Base-by-base conservation (phyloP, 2,888 invertebrate genomes). In the Linnaemya vulpina region DNA sequence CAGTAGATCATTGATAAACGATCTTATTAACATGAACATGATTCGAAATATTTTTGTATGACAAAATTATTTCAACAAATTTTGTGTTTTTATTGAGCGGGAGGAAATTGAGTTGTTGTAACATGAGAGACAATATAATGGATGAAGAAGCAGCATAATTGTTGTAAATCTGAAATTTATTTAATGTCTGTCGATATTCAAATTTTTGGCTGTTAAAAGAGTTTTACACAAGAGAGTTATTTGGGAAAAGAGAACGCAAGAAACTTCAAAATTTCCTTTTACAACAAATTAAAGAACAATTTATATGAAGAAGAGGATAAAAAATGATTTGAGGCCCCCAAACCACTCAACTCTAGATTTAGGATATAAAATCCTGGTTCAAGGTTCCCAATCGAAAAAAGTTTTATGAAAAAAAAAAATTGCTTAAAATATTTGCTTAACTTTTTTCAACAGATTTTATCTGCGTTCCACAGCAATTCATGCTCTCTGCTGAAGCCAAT, bases 1-100 rank as follows among this genome's bases (percentile, higher is more conserved):
- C 15, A 25, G 30, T 60, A 40, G 53, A 70, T 78, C 70, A 78
- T 53, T 78, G 78, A 78, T 78, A 78, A 78, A 40, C 70, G 68
- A 78, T 78, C 51, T 70, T 35, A 70, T 70, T 70, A 70, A 70
- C 51, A 78, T 53, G 70, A 62, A 43, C 51, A 53, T 62, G 65
- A 76, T 53, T 55, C 20, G 10, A 68, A 68, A 68, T 15, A 38
- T 77, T 49, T 77, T 17, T 70, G 20, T 30, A 51, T 68, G 60
- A 62, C 17, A 63, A 68, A 70, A 53, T 35, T 49, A 38, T 20
- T 10, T 17, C 49, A 51, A 51, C 10, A 65, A 65, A 58, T 51
- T n/a, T 51, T 51, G 20, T 51, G n/a, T 22, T 53, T 53, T 40
- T 40, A 49, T 49, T 49, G 8, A 63, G 63, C n/a, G 60, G 60